phyloP scores from a whole-genome alignment of 2,888 invertebrate species.

The Philaethria dido region DNA sequence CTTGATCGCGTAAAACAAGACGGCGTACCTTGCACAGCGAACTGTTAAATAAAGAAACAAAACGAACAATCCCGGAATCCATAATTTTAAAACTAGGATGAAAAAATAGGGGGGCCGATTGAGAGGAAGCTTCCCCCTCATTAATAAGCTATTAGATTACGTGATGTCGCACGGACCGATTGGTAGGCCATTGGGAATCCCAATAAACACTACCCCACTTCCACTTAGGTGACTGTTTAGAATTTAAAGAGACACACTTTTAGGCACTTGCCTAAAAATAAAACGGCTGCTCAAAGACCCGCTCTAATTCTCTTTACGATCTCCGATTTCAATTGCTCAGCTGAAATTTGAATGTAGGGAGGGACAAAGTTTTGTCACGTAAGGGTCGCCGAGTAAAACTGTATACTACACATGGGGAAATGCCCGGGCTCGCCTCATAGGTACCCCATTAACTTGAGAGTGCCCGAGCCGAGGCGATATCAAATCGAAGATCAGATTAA shows the following conservation, averaged over 20 bases:
- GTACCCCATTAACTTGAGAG: conserved; percentile 82
- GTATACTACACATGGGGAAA: conserved; percentile 78
- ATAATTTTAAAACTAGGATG: conserved; percentile 79
- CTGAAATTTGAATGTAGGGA: conserved; percentile 83
- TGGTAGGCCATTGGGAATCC: conserved; percentile 82
- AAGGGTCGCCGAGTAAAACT: conserved; percentile 68
- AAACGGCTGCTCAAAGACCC: conserved; percentile 80
- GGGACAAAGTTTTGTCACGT: conserved; percentile 83
- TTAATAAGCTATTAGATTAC: conserved; percentile 84
- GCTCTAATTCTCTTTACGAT: conserved; percentile 84
- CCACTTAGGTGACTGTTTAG: conserved; percentile 79
- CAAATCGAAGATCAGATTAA: conserved; percentile 78
- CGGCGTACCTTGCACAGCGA: conserved; percentile 64
- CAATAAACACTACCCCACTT: conserved; percentile 81
- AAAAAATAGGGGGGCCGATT: conserved; percentile 78
- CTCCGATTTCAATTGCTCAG: conserved; percentile 85
- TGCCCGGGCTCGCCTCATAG: conserved; percentile 79
- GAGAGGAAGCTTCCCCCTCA: conserved; percentile 79
- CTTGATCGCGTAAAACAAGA: conserved; percentile 69
- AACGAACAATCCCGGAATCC: conserved; percentile 63
- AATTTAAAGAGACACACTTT: conserved; percentile 83
- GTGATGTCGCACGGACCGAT: conserved; percentile 76
- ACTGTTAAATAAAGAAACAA: conserved; percentile 59
- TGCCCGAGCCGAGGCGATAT: conserved; percentile 75
- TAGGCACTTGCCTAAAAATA: conserved; percentile 77